Evolutionary conservation across 2,888 invertebrate species (phyloP), one percentile per base, ranked within the genome.

Genomic region (Amblyjoppa fuscipennis): DNA sequence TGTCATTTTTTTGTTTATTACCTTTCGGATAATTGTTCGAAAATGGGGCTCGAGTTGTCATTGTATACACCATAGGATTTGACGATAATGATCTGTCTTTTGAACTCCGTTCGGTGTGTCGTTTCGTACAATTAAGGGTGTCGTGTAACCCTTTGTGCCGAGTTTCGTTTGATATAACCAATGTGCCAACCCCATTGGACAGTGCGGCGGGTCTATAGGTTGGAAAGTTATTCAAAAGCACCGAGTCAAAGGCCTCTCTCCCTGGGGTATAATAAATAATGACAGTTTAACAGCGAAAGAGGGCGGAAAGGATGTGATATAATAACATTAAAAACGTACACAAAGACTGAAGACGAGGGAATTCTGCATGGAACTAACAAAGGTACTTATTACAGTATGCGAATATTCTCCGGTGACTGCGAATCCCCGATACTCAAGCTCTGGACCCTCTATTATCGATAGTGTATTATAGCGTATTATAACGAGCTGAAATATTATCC

Each of bases 221-320:
- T 34, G 45, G 11, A 38, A 66, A 73, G 53, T 59, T 74, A 61
- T 45, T 85, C 83, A 83, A 83, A 83, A 73, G n/a, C 34, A 51
- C 59, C 34, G 68, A 38, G 56, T 68, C 77, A 66, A 77, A 77
- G 77, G 25, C 16, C n/a, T 74, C n/a, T 74, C 66, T 61, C 75
- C 85, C 73, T 41, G 7, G 56, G 51, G 77, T 69, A 78, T 81
- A 68, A 85, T 83, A 80, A 83, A 83, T 83, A 80, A 83, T 83
- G 68, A 64, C 75, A 31, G 70, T 73, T 77, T 64, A 83, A 81
- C 59, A 41, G 53, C 45, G 79, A 71, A 74, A 82, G 56, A 71
- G 45, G 16, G 68, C 20, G 69, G 25, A 59, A 45, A 56, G 49
- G 75, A 79, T 49, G 4, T 75, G 28, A 75, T 61, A 66, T 70